These are phyloP conservation scores for Pardalotus punctatus DNA, from an alignment of 2,113 vertebrate genomes.

Conservation along the genomic window DNA sequence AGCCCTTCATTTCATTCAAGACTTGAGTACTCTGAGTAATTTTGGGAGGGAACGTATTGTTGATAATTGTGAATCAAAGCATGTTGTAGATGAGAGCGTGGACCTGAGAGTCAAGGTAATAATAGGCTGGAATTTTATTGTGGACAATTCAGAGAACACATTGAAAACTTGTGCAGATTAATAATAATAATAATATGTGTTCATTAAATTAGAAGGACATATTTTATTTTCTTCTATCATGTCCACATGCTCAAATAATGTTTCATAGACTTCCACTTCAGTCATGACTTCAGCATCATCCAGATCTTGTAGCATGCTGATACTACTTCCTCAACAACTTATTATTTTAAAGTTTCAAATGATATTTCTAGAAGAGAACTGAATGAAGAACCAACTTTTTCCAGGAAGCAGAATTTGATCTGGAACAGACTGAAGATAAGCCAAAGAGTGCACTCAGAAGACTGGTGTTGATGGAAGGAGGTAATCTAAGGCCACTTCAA, in stretches of 20 bases:
- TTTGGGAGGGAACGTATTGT: neutral
- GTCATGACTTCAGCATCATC: neutral
- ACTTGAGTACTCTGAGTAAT: neutral
- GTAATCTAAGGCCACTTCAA: neutral
- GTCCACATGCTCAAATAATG: neutral
- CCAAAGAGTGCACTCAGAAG: neutral
- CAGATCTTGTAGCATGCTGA: neutral
- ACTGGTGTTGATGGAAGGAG: neutral
- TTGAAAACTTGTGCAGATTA: neutral
- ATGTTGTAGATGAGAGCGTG: neutral
- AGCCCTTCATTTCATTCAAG: neutral
- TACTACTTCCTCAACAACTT: neutral
- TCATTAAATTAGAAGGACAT: neutral
- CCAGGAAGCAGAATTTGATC: neutral
- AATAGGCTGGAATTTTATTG: neutral
- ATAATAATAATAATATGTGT: neutral
- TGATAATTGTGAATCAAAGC: neutral
- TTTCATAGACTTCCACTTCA: neutral
- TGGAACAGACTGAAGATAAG: neutral
- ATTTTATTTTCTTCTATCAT: neutral
- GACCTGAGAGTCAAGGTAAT: neutral
- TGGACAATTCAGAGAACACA: neutral
- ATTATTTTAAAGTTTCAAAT: neutral
- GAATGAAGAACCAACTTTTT: neutral
- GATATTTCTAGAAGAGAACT: neutral